These are phyloP conservation scores for Odiellus spinosus DNA, from an alignment of 2,888 invertebrate species.

Conservation along the genomic window DNA sequence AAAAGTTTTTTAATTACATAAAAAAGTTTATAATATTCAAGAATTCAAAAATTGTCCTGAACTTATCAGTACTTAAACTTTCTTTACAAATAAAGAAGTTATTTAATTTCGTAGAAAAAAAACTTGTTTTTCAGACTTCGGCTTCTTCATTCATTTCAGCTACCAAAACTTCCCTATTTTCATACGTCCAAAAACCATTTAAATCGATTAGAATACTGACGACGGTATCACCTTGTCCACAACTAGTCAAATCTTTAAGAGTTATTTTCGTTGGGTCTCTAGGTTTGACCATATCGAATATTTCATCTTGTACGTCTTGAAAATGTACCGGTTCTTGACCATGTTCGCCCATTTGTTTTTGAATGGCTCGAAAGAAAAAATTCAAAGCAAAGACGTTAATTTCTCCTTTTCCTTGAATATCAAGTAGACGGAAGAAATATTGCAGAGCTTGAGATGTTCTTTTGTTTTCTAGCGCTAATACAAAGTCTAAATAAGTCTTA, in stretches of 20 bases:
- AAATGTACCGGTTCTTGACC: slow-evolving; percentile 80
- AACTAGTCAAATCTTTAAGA: slow-evolving; percentile 61
- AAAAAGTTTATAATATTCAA: no score
- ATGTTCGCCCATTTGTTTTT: slow-evolving; percentile 71
- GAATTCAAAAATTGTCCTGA: no score
- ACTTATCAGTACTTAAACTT: no score
- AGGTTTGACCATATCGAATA: slow-evolving; percentile 94
- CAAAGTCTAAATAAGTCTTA: slow-evolving; percentile 87
- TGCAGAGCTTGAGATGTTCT: slow-evolving; percentile 79
- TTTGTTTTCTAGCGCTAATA: slow-evolving; percentile 78
- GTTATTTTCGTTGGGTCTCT: slow-evolving; percentile 67
- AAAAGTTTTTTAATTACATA: no score
- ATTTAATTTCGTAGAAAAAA: no score
- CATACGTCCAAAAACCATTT: slow-evolving; percentile 92
- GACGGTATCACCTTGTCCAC: slow-evolving; percentile 85
- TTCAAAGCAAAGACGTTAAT: slow-evolving; percentile 78
- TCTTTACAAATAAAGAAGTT: no score
- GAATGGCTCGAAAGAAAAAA: slow-evolving; percentile 83
- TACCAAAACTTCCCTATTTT: slow-evolving; percentile 54
- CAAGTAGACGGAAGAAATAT: slow-evolving; percentile 77
- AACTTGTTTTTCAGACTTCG: slow-evolving; percentile 10
- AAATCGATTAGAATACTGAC: slow-evolving; percentile 85
- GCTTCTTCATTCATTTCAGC: slow-evolving; percentile 16
- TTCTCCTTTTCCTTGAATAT: slow-evolving; percentile 72
- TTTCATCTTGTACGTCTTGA: slow-evolving; percentile 89